These are phyloP conservation scores for Dendrocincla tyrannina DNA, from an alignment of 2,797 vertebrate species.

Conservation along the genomic window DNA sequence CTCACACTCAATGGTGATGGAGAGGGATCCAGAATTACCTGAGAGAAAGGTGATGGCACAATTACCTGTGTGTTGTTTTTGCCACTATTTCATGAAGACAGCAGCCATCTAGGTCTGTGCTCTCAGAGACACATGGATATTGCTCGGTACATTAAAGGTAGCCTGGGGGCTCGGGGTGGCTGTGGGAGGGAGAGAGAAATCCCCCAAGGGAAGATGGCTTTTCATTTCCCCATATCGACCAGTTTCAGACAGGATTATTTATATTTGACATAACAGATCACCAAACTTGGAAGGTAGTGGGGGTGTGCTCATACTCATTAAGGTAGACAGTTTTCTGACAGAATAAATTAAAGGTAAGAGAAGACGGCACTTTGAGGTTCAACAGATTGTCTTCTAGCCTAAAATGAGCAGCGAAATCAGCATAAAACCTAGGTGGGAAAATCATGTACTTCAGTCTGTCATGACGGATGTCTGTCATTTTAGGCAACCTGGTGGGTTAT, in stretches of 20 bases:
- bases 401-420: constrained; percentile 34
- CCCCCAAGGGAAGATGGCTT: constrained; percentile 52
- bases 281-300: constrained; percentile 56
- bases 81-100: not conserved
- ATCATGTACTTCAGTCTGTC: not conserved
- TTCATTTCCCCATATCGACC: constrained; percentile 16
- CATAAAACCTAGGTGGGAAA: constrained; percentile 8
- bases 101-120: not conserved
- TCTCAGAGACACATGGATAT: not conserved
- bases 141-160: not conserved
- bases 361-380: constrained; percentile 45
- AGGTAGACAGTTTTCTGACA: constrained; percentile 55
- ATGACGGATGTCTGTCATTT: not conserved
- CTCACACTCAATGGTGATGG: not conserved
- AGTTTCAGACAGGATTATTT: constrained; percentile 60
- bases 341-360: constrained; percentile 61
- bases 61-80: not conserved
- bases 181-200: constrained; percentile 32
- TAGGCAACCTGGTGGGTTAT: not conserved
- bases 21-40: not conserved
- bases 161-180: not conserved
- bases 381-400: constrained; percentile 58
- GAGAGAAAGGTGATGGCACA: not conserved
- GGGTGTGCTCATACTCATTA: constrained; percentile 59
- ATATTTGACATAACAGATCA: constrained; percentile 54